These are phyloP conservation scores for Dione juno DNA, from an alignment of 2,888 invertebrate species.

Conservation along the genomic window DNA sequence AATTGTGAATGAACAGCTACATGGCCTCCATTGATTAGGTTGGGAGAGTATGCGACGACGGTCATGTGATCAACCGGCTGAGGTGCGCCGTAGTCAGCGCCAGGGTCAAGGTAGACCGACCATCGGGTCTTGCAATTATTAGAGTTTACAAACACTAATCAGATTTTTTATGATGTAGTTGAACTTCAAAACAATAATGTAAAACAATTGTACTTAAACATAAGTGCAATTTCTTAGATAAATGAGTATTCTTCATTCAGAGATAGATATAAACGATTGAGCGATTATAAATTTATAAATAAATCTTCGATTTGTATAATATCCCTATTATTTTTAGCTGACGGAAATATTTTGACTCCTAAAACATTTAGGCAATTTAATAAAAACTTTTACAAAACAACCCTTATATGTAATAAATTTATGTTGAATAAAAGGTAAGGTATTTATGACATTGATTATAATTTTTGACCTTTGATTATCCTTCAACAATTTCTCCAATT, in stretches of 20 bases:
- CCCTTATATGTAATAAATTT: not conserved
- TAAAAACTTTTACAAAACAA: too few relatives aligned
- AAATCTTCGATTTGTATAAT: too few relatives aligned
- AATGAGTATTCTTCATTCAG: not conserved
- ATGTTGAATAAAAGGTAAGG: not conserved
- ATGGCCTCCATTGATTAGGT: slow-evolving; percentile 41
- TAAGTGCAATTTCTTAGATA: not conserved
- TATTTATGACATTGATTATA: not conserved
- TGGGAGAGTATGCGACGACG: slow-evolving; percentile 40
- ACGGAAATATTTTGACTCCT: too few relatives aligned
- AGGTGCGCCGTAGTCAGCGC: slow-evolving; percentile 47
- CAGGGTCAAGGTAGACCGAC: slow-evolving; percentile 61
- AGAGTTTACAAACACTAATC: slow-evolving; percentile 44
- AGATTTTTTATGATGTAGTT: slow-evolving; percentile 42
- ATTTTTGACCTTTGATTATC: not conserved
- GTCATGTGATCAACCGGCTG: slow-evolving; percentile 59
- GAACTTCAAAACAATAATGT: slow-evolving; percentile 31
- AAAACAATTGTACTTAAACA: too few relatives aligned
- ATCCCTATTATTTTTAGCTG: too few relatives aligned
- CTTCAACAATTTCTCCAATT: not conserved
- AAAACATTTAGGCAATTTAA: too few relatives aligned
- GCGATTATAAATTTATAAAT: too few relatives aligned
- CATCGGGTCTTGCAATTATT: slow-evolving; percentile 45
- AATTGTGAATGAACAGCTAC: slow-evolving; percentile 23
- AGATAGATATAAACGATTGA: too few relatives aligned